phyloP scores from a whole-genome alignment of 2,888 invertebrate species.

The Leucania comma region DNA sequence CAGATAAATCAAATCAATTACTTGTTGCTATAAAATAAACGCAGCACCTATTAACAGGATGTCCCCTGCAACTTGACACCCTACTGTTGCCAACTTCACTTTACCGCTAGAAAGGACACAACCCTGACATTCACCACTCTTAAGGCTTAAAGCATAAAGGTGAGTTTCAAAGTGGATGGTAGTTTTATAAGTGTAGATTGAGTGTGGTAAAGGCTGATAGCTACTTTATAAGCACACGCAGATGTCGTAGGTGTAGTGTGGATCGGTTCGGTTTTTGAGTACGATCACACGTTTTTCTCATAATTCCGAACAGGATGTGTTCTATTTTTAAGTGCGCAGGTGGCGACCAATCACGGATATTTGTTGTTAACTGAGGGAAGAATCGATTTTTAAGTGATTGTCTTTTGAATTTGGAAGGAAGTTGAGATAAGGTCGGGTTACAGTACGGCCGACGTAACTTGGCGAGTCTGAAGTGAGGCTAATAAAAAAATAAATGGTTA shows the following conservation, averaged over 20 bases:
- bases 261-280: constrained; percentile 65
- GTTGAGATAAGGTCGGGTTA: constrained; percentile 37
- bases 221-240: constrained; percentile 59
- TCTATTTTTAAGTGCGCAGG: constrained; percentile 75
- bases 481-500: too few relatives aligned
- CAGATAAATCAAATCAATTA: constrained; percentile 54
- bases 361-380: constrained; percentile 49
- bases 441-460: too few relatives aligned
- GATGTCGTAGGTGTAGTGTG: constrained; percentile 47
- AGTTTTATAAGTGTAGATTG: not conserved
- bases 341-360: constrained; percentile 63
- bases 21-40: constrained; percentile 52
- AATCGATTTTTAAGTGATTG: constrained; percentile 30
- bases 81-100: constrained; percentile 30
- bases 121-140: constrained; percentile 24
- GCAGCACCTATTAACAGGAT: constrained; percentile 63
- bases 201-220: constrained; percentile 50
- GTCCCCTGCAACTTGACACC: constrained; percentile 66
- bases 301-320: constrained; percentile 73
- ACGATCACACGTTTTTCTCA: constrained; percentile 80
- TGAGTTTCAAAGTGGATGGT: constrained; percentile 6
- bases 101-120: constrained; percentile 21
- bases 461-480: too few relatives aligned
- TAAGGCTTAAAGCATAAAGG: not conserved
- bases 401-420: constrained; percentile 36